phyloP scores from a whole-genome alignment of 2,888 invertebrate species.

The Chloromyia formosa region DNA sequence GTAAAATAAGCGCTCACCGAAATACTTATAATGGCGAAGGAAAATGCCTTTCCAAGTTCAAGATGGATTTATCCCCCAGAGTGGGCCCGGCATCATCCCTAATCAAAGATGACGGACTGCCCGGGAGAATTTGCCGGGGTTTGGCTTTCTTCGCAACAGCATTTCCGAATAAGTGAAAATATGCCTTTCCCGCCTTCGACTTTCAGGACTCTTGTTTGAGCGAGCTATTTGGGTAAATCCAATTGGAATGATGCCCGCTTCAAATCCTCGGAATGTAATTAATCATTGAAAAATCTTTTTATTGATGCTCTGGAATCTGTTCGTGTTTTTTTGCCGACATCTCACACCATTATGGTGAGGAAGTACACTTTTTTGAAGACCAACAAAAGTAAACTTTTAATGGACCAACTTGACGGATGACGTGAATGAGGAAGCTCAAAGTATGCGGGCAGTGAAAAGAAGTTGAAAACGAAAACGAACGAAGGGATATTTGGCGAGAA shows the following conservation, averaged over 20 bases:
- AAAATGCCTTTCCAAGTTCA: slow-evolving; percentile 7
- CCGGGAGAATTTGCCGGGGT: neutral
- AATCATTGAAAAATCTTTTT: slow-evolving; percentile 41
- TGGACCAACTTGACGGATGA: slow-evolving; percentile 18
- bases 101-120: slow-evolving; percentile 14
- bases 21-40: neutral
- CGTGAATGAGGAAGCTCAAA: neutral
- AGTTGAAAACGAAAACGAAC: neutral
- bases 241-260: slow-evolving; percentile 31
- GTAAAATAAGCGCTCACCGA: slow-evolving; percentile 22
- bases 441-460: neutral
- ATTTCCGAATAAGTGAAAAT: slow-evolving; percentile 4
- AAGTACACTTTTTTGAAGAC: slow-evolving; percentile 1
- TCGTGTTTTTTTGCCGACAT: neutral
- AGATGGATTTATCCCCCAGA: slow-evolving; percentile 40
- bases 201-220: no score
- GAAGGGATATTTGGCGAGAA: neutral
- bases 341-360: neutral
- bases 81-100: slow-evolving; percentile 13
- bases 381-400: slow-evolving; percentile 35
- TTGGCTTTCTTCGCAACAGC: neutral
- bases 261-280: slow-evolving; percentile 30
- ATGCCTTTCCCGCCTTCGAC: neutral
- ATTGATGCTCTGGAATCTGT: slow-evolving; percentile 4
- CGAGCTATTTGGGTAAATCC: neutral